Evolutionary conservation across 2,888 invertebrate genomes (phyloP).

Genomic region (Aleiodes alternator): DNA sequence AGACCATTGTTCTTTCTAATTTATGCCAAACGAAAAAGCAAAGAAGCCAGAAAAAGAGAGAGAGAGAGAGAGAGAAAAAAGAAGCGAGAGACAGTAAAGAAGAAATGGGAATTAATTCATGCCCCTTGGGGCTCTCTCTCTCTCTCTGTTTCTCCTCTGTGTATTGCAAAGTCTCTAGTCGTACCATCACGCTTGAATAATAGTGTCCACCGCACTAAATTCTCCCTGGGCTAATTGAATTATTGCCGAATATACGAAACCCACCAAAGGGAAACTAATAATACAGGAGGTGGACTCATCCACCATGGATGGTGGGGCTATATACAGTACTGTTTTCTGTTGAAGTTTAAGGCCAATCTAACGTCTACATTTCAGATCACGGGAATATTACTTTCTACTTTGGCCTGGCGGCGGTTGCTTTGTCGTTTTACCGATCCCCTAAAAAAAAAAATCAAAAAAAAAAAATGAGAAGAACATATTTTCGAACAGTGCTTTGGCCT

Average conservation of each 20-base stretch:
- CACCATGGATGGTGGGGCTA: constrained; percentile 28
- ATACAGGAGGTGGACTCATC: constrained; percentile 42
- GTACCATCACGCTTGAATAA: constrained; percentile 70
- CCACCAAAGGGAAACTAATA: constrained; percentile 52
- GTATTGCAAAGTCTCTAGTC: constrained; percentile 38
- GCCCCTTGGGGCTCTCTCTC: constrained; percentile 3
- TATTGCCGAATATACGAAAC: constrained; percentile 67
- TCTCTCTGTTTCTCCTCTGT: neutral
- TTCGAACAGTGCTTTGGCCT: constrained; percentile 31
- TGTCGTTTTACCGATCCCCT: constrained; percentile 47
- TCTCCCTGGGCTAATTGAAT: constrained; percentile 70
- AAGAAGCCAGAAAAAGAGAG: neutral
- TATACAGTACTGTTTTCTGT: constrained; percentile 49
- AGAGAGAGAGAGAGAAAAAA: neutral
- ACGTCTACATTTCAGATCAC: constrained; percentile 47
- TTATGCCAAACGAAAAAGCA: constrained; percentile 61
- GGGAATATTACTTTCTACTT: constrained; percentile 58
- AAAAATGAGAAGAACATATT: neutral
- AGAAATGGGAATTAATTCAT: constrained; percentile 52
- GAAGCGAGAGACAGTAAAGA: neutral
- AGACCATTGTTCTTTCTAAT: constrained; percentile 71
- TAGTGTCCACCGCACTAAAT: constrained; percentile 70
- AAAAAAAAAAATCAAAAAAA: too few species aligned
- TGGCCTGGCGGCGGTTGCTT: constrained; percentile 42
- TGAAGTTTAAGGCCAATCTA: constrained; percentile 17